These are phyloP conservation scores for Ephialtes manifestator DNA, from an alignment of 2,888 invertebrate species.

Conservation along the genomic window DNA sequence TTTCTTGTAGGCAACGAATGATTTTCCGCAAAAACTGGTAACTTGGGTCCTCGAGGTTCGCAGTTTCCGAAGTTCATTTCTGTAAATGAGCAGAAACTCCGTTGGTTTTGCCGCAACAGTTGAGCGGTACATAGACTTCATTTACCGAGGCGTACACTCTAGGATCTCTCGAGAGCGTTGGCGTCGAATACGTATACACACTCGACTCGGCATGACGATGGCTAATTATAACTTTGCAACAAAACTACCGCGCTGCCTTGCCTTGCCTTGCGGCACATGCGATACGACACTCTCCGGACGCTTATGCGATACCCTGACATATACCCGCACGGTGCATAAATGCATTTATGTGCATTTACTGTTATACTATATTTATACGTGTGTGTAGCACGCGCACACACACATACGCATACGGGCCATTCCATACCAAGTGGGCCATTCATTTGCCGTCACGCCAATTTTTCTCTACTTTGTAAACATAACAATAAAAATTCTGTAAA, in stretches of 20 bases:
- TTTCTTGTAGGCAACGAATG: neutral
- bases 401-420: too few relatives aligned
- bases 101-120: constrained; percentile 7
- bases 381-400: neutral
- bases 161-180: constrained; percentile 4
- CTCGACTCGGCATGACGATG: constrained; percentile 69
- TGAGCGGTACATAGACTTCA: constrained; percentile 32
- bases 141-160: constrained; percentile 39
- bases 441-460: too few relatives aligned
- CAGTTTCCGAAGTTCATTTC: neutral
- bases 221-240: constrained; percentile 81
- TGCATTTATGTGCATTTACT: constrained; percentile 50
- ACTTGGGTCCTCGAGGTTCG: neutral
- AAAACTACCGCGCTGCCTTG: constrained; percentile 76
- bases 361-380: neutral
- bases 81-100: neutral
- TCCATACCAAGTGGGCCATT: too few relatives aligned
- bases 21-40: neutral
- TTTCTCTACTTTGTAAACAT: too few relatives aligned
- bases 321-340: constrained; percentile 51
- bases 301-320: constrained; percentile 70
- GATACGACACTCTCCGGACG: constrained; percentile 70
- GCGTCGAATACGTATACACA: constrained; percentile 38
- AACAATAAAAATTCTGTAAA: too few relatives aligned
- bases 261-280: constrained; percentile 62